Evolutionary conservation across 2,113 vertebrate genomes (phyloP).

Genomic region (Nothocercus nigrocapillus): DNA sequence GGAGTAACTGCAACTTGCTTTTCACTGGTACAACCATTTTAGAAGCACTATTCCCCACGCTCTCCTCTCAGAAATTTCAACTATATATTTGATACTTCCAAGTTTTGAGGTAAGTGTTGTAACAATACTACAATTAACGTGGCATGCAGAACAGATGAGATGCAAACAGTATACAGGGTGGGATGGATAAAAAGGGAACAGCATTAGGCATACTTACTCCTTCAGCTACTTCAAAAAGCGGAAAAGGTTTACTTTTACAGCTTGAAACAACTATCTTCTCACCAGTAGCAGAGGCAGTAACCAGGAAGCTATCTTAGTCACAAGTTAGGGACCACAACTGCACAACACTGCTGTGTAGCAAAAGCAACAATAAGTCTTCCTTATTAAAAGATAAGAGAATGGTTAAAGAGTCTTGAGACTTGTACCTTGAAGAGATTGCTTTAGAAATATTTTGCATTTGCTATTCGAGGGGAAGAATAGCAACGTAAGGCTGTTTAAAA

Average conservation of each 20-base stretch:
- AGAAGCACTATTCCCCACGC: background rate
- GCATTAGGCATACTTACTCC: constrained; percentile 84
- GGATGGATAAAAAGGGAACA: background rate
- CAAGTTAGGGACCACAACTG: constrained; percentile 78
- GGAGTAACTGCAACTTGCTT: background rate
- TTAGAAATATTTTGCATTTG: background rate
- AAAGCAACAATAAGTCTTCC: background rate
- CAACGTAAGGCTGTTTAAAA: background rate
- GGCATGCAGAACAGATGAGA: background rate
- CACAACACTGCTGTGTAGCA: background rate
- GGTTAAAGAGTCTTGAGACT: background rate
- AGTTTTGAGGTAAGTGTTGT: background rate
- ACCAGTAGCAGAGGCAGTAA: constrained; percentile 89
- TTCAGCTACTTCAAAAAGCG: constrained; percentile 90
- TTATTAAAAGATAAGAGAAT: background rate
- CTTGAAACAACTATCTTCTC: constrained; percentile 95
- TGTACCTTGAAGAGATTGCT: background rate
- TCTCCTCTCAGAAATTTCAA: background rate
- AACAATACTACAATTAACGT: background rate
- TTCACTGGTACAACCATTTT: background rate
- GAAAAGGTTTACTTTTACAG: constrained; percentile 86
- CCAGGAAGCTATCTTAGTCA: constrained; percentile 90
- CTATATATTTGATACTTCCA: background rate
- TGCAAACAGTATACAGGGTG: background rate
- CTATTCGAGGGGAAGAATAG: background rate